Base-by-base conservation (phyloP, 2,888 invertebrate species). In the Habrosyne pyritoides region DNA sequence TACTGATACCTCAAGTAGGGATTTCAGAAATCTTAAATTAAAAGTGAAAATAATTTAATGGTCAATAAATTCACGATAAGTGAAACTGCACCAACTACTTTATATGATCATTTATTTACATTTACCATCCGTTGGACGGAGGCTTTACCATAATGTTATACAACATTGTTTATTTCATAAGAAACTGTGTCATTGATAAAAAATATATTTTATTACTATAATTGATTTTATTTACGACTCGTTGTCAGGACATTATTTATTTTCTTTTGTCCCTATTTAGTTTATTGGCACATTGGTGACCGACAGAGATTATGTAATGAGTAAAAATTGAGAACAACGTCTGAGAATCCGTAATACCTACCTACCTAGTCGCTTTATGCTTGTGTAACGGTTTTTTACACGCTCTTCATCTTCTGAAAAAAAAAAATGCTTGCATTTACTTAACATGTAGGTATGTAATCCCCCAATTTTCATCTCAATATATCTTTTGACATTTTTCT, bases 321-420 rank as follows among this genome's bases (percentile, higher is more conserved):
- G 58, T 66, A 73, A 77, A 77, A 65, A 78, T 82, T 80, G 79
- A 82, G 81, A 86, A 77, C 79, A 80, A 79, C 73, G 81, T 69
- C 74, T 75, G 79, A 73, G 73, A 64, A 63, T 55, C 7, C 18
- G 36, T 36, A 6, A n/a, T 42, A 42, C 42, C 7, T 42, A 18
- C 7, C 14, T 2, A 33, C 33, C 33, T 2, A 33, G 54, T 33
- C 53, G 58, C 49, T 55, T 42, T 18, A 22, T 36, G 50, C 57
- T 73, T 75, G 64, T 65, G 63, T 65, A 70, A 71, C 55, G 52
- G 50, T 18, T 6, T 7, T 18, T 42, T 18, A 42, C 26, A 33
- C n/a, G n/a, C 33, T 8, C n/a, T n/a, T n/a, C n/a, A 33, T n/a
- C 33, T n/a, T 33, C n/a, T 33, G 33, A 6, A 0, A 33, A 33